Evolutionary conservation across 2,797 vertebrate genomes (phyloP), one percentile per base, ranked within the genome.

Genomic region (Podargus strigoides): DNA sequence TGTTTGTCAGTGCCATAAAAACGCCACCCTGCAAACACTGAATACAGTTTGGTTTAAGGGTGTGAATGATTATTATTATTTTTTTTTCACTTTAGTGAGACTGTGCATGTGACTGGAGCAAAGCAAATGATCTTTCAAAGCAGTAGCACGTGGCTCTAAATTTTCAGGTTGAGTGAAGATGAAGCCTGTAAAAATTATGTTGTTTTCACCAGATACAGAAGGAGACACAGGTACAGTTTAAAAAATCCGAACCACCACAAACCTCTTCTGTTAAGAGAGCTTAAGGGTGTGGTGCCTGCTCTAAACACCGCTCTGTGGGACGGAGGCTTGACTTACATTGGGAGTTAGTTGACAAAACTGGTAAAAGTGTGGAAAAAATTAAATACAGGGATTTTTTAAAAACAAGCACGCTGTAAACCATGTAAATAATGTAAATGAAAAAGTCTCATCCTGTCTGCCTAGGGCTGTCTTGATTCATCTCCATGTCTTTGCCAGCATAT

Each of bases 381-480:
- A 27, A 27, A 22, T 34, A 63, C 36, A 41, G 32, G 9, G 10
- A 37, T 76, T 90, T 95, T n/a, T 94, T 67, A 67, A 91, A 94
- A 63, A 62, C 7, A 23, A 74, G 32, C 28, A 39, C 60, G 36
- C 42, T 79, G 24, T 59, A 94, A 85, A 62, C 39, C 36, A 18
- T 53, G 47, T 88, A 64, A 88, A 60, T 56, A 16, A 44, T 46
- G 24, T 73, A 60, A 82, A 85, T 63, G 55, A 75, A 85, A 75
- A 75, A 20, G 49, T 50, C 53, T 39, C 36, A 44, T 85, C 32
- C 79, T 69, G 21, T 85, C 70, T 94, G 60, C 47, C 16, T 55
- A 52, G 26, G 69, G 47, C 42, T 77, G 37, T 73, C n/a, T 53
- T 95, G 44, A 85, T 95, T 97, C 64, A 91, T 58, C 53, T 95